These are phyloP conservation scores for Epinephelus lanceolatus DNA, from an alignment of 2,113 vertebrate genomes.

Conservation along the genomic window DNA sequence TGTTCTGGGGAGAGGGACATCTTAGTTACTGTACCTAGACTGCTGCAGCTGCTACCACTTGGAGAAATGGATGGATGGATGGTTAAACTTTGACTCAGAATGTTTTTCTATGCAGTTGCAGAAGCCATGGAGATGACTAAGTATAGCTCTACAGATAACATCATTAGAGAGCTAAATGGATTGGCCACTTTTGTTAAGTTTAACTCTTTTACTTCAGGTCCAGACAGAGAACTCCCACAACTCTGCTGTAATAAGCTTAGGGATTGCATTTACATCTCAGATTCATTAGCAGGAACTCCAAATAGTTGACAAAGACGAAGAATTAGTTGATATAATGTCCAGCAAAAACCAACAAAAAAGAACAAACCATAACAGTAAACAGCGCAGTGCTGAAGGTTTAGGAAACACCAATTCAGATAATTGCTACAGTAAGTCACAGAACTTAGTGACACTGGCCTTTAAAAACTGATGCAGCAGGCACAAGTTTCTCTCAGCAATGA, in stretches of 20 bases:
- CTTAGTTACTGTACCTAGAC: neutral
- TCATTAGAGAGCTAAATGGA: neutral
- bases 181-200: neutral
- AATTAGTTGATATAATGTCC: too few relatives aligned
- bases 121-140: neutral
- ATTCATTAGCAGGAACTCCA: neutral
- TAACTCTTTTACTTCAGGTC: neutral
- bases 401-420: constrained; percentile 32
- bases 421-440: constrained; percentile 14
- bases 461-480: constrained; percentile 32
- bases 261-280: neutral
- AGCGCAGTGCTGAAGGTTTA: neutral
- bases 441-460: constrained; percentile 36
- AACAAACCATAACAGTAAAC: neutral
- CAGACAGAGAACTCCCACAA: neutral
- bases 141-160: neutral
- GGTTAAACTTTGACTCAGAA: neutral
- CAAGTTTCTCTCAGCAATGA: constrained; percentile 55
- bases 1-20: neutral
- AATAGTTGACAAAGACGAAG: neutral
- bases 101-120: neutral
- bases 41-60: neutral
- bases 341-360: too few relatives aligned
- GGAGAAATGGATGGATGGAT: neutral
- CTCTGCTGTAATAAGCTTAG: neutral